phyloP scores from a whole-genome alignment of 1,140 invertebrate species.

The Episyrphus balteatus region DNA sequence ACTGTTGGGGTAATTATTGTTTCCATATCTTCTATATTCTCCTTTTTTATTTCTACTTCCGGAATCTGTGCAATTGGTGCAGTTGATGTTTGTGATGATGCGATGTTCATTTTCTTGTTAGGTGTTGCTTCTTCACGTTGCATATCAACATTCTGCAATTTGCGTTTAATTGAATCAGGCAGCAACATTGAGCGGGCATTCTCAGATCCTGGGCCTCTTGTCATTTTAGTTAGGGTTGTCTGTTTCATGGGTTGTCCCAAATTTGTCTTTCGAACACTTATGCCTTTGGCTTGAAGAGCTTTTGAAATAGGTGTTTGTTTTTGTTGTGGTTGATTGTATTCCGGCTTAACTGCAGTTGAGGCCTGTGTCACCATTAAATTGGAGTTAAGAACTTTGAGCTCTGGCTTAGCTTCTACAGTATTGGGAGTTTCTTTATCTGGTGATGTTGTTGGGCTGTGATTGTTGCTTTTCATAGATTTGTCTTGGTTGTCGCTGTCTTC shows the following conservation, averaged over 20 bases:
- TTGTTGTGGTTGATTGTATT: neutral
- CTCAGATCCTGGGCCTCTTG: neutral
- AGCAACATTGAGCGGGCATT: conserved; percentile 25
- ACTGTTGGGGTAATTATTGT: conserved; percentile 23
- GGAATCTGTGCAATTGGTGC: conserved; percentile 1
- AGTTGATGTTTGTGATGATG: conserved; percentile 8
- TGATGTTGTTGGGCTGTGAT: conserved; percentile 18
- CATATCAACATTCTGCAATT: conserved; percentile 10
- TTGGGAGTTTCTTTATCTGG: conserved; percentile 22
- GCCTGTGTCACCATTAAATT: too few relatives aligned
- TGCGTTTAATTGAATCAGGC: conserved; percentile 29
- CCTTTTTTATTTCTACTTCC: too few relatives aligned
- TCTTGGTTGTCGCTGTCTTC: conserved; percentile 25
- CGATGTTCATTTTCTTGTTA: conserved; percentile 10
- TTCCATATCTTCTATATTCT: neutral
- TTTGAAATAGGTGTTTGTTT: neutral
- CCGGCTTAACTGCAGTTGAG: conserved; percentile 4
- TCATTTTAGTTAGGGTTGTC: too few relatives aligned
- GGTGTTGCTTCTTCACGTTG: conserved; percentile 11
- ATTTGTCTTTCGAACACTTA: neutral
- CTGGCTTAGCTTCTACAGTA: neutral
- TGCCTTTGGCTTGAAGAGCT: neutral
- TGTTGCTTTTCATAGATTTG: conserved; percentile 16
- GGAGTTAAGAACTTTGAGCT: neutral
- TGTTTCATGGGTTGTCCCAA: too few relatives aligned